Conservation (phyloP, 2,797 vertebrate species). For the Enteromius trimaculatus region DNA sequence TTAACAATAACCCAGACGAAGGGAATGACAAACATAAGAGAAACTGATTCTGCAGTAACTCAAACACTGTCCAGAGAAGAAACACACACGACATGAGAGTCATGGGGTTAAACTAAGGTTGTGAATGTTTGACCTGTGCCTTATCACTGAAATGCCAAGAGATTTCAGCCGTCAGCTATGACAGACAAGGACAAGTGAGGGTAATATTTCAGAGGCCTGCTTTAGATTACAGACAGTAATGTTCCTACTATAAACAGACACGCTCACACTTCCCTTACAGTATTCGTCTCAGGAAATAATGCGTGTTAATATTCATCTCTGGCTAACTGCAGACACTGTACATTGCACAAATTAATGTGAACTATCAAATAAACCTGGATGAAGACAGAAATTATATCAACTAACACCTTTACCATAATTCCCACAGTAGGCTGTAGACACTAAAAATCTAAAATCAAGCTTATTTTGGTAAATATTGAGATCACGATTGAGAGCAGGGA, state of each 20-base stretch:
- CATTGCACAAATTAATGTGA: neutral
- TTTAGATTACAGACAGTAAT: conserved; percentile 11
- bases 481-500: neutral
- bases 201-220: neutral
- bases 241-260: neutral
- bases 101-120: neutral
- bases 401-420: neutral
- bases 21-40: neutral
- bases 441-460: neutral
- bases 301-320: neutral
- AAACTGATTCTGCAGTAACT: neutral
- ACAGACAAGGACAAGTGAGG: neutral
- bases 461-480: neutral
- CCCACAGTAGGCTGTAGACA: neutral
- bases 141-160: neutral
- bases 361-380: neutral
- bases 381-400: neutral
- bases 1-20: neutral
- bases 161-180: neutral
- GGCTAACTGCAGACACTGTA: neutral
- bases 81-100: neutral
- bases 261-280: neutral
- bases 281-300: neutral
- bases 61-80: neutral
- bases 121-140: conserved; percentile 13